Percentiles rank a stretch among this genome's conserved stretches.
phyloP scores from a whole-genome alignment of 2,113 vertebrate genomes.

The Brachyhypopomus occidentalis region DNA sequence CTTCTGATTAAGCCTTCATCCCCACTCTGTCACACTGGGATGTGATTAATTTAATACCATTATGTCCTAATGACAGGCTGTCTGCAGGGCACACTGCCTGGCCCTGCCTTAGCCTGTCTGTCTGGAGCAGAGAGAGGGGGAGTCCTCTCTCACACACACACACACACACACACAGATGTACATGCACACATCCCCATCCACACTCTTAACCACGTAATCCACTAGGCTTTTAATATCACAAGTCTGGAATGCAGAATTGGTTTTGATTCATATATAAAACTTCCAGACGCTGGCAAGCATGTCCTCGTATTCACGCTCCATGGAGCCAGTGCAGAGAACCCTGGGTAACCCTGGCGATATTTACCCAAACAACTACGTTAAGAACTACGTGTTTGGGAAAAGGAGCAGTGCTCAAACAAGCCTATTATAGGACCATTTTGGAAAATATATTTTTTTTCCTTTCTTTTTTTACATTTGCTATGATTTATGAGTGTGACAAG shows the following conservation, averaged over 20 bases:
- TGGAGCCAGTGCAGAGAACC: constrained; percentile 46
- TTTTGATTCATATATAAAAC: constrained; percentile 41
- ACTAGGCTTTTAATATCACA: constrained; percentile 38
- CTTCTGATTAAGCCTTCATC: constrained; percentile 80
- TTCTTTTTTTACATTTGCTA: constrained; percentile 30
- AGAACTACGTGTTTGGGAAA: constrained; percentile 31
- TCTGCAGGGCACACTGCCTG: constrained; percentile 70
- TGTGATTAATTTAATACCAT: constrained; percentile 84
- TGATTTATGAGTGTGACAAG: constrained; percentile 59
- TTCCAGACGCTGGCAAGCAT: constrained; percentile 55
- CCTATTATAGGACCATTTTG: constrained; percentile 39
- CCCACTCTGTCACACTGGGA: constrained; percentile 77
- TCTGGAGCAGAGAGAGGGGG: constrained; percentile 39
- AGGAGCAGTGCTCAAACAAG: constrained; percentile 48
- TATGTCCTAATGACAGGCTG: constrained; percentile 81
- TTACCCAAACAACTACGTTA: constrained; percentile 57
- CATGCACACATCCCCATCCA: constrained; percentile 23
- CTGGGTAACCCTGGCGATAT: constrained; percentile 57
- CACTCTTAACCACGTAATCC: constrained; percentile 32
- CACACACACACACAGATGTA: constrained; percentile 27
- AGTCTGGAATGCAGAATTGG: constrained; percentile 39
- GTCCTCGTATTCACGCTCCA: constrained; percentile 47
- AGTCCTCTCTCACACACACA: constrained; percentile 17
- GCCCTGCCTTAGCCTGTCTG: constrained; percentile 57
- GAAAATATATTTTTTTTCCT: constrained; percentile 41